Evolutionary conservation across 2,888 invertebrate genomes (phyloP).

Genomic region (Koerneria pararmatus): DNA sequence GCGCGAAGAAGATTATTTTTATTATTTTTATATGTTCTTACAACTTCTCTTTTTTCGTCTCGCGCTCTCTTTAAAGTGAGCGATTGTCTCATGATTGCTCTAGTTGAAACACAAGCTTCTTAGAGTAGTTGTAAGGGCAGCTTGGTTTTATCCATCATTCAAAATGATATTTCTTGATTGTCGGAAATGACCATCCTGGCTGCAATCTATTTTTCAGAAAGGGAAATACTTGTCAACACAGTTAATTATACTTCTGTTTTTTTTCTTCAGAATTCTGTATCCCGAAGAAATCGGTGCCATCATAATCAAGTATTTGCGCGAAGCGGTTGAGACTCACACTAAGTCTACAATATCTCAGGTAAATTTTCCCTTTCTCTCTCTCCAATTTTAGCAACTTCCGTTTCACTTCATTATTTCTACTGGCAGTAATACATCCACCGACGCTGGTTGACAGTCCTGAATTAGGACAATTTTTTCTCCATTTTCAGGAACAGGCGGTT

Average conservation of each 20-base stretch:
- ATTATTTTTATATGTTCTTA: too few relatives aligned
- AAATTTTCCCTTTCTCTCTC: background rate
- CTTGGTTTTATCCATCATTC: background rate
- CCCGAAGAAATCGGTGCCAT: slow-evolving; percentile 57
- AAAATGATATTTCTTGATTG: background rate
- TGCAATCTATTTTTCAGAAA: background rate
- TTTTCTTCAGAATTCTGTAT: slow-evolving; percentile 32
- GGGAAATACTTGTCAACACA: background rate
- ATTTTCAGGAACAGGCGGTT: too few relatives aligned
- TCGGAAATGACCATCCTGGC: background rate
- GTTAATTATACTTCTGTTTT: background rate
- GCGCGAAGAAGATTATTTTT: too few relatives aligned
- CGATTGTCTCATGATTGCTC: too few relatives aligned
- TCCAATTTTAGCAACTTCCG: background rate
- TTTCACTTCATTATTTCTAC: background rate
- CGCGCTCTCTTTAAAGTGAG: too few relatives aligned
- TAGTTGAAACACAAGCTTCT: too few relatives aligned
- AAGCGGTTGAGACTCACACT: slow-evolving; percentile 39
- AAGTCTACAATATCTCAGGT: slow-evolving; percentile 34
- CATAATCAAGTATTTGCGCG: slow-evolving; percentile 49
- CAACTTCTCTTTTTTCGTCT: too few relatives aligned
- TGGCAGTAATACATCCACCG: background rate
- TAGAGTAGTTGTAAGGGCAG: too few relatives aligned
- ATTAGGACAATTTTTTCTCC: background rate
- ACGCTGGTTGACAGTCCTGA: background rate